phyloP scores from a whole-genome alignment of 2,888 invertebrate species.

The Eumerus sabulonum region DNA sequence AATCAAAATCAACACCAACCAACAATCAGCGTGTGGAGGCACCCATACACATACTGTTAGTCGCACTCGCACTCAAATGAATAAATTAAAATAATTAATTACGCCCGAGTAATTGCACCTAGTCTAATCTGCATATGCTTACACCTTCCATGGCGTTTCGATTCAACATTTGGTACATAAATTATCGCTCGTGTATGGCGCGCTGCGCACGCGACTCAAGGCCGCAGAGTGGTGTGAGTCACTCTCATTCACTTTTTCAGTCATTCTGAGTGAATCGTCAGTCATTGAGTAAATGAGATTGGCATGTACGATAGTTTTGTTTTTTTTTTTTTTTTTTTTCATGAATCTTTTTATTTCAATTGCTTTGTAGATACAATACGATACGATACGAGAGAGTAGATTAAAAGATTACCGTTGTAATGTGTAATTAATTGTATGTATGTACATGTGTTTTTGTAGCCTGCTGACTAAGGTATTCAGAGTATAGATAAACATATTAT shows the following conservation, averaged over 20 bases:
- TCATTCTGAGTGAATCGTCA: background rate
- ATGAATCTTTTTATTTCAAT: constrained; percentile 63
- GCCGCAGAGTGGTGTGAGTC: background rate
- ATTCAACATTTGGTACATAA: constrained; percentile 34
- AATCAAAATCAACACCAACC: constrained; percentile 2
- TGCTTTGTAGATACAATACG: constrained; percentile 35
- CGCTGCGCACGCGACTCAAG: constrained; percentile 17
- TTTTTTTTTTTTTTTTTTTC: constrained; percentile 50
- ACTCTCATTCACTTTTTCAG: background rate
- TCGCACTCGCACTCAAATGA: constrained; percentile 35
- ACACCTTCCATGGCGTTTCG: constrained; percentile 52
- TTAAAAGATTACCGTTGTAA: constrained; percentile 45
- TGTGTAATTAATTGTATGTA: constrained; percentile 53
- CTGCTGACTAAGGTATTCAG: constrained; percentile 50
- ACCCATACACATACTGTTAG: background rate
- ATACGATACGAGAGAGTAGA: too few relatives aligned
- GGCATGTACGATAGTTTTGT: background rate
- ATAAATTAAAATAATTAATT: constrained; percentile 63
- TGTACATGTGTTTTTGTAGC: constrained; percentile 54
- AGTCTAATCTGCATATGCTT: constrained; percentile 54
- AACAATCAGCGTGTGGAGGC: background rate
- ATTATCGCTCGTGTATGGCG: constrained; percentile 23
- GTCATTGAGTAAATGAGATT: constrained; percentile 9
- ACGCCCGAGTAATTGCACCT: constrained; percentile 40
- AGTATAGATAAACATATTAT: constrained; percentile 17